Base-by-base conservation (phyloP, 1,140 invertebrate genomes). In the Apis laboriosa region DNA sequence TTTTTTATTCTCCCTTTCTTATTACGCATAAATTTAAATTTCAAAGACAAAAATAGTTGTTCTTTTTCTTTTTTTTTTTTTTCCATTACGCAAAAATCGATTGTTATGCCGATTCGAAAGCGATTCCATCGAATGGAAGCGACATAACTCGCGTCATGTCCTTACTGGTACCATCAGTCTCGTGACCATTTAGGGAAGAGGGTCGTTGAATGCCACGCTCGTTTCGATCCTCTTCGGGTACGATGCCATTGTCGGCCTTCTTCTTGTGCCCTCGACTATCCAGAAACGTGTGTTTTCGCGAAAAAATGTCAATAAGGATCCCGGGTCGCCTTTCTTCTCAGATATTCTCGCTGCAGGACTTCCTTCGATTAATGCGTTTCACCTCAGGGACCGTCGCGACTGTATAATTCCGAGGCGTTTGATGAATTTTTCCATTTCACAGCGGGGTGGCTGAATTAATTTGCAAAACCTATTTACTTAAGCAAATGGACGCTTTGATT, bases 201-300 rank as follows among this genome's bases (percentile, higher is more conserved):
- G 76, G 17, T 60, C 79, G 24, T 43, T 24, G 63, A 58, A 63
- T 77, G 63, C 28, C 15, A 9, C 12, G 49, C 75, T 61, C 43
- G 73, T 66, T 83, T 71, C 53, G 13, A 68, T 60, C 55, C 43
- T 19, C 72, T 19, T 28, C 24, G 60, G 28, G 28, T n/a, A 13
- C 43, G 79, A 66, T 55, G 64, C 56, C 61, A 81, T 67, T 56
- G 71, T 61, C 53, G 61, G 24, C 2, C 11, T 56, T 66, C 71
- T 80, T 80, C 58, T 80, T 80, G 64, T 53, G 24, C 17, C 19
- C 12, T 19, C 64, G 55, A n/a, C 43, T 82, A 77, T 51, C 73
- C 64, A 77, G 74, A 77, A 80, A 82, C 74, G 80, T 64, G 64
- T 70, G 80, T 70, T 82, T 77, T 61, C 74, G 55, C 80, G 80